Evolutionary conservation across 1,140 invertebrate species (phyloP).

Genomic region (Eubasilissa regina): DNA sequence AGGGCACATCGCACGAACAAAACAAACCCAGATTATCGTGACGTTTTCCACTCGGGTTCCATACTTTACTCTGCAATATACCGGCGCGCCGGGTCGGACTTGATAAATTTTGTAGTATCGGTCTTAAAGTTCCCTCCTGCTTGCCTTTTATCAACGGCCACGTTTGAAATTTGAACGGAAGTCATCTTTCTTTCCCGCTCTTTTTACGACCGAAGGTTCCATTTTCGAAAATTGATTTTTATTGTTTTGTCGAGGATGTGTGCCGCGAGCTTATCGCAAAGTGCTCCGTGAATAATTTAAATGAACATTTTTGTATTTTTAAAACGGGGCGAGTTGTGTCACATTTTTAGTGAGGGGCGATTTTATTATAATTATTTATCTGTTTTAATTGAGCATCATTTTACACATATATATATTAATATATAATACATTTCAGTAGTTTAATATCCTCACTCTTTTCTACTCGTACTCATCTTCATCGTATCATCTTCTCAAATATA

Average conservation of each 20-base stretch:
- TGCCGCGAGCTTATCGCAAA: neutral
- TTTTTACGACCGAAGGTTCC: slow-evolving; percentile 8
- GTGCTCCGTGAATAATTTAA: no score
- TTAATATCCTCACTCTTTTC: no score
- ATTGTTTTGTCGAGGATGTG: slow-evolving; percentile 14
- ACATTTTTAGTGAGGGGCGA: no score
- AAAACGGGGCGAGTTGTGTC: no score
- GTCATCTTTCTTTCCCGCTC: slow-evolving; percentile 30
- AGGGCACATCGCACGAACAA: neutral
- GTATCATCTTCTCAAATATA: no score
- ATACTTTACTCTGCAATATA: neutral
- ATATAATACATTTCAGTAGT: no score
- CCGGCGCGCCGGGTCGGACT: neutral
- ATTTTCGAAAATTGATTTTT: slow-evolving; percentile 39
- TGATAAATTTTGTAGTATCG: slow-evolving; percentile 33
- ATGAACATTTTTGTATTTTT: no score
- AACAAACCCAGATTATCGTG: neutral
- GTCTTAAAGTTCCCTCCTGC: slow-evolving; percentile 9
- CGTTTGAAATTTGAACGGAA: slow-evolving; percentile 42
- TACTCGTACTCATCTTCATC: no score
- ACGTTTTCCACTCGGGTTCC: neutral
- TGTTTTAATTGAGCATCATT: no score
- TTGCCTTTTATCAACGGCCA: slow-evolving; percentile 27
- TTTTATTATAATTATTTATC: no score
- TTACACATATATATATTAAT: no score